Percentiles rank a stretch among this genome's conserved stretches.
phyloP scores from a whole-genome alignment of 2,888 invertebrate genomes.

The Plagiodera versicolora region DNA sequence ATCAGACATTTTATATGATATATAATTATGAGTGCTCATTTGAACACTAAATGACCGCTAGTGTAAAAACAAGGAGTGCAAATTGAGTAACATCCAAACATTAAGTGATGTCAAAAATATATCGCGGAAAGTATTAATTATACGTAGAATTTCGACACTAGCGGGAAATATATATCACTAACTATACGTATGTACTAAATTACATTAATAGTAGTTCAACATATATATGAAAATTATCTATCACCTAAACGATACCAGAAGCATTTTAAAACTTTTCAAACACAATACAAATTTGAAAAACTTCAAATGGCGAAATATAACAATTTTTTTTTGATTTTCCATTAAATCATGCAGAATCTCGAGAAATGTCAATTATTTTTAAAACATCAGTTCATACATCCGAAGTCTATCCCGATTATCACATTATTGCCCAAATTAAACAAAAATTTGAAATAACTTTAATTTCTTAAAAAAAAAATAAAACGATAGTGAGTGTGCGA shows the following conservation, averaged over 20 bases:
- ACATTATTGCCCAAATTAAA: not conserved
- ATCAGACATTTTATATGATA: not conserved
- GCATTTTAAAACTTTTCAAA: constrained; percentile 1
- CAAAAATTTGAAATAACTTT: not conserved
- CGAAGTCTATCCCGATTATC: not conserved
- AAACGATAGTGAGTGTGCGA: no score
- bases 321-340: not conserved
- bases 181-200: not conserved
- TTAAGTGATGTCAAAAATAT: no score
- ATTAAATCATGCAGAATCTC: not conserved
- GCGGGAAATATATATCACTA: not conserved
- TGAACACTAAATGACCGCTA: not conserved
- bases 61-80: constrained; percentile 4
- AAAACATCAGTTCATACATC: not conserved
- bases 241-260: not conserved
- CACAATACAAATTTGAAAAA: no score
- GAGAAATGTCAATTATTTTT: not conserved
- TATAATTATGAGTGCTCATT: constrained; percentile 22
- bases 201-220: not conserved
- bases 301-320: constrained; percentile 4
- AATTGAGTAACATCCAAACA: no score
- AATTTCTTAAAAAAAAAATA: not conserved
- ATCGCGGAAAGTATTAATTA: constrained; percentile 5
- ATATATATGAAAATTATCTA: not conserved
- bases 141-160: constrained; percentile 6